Base-by-base conservation (phyloP, 2,113 vertebrate species). In the Rhombomys opimus region DNA sequence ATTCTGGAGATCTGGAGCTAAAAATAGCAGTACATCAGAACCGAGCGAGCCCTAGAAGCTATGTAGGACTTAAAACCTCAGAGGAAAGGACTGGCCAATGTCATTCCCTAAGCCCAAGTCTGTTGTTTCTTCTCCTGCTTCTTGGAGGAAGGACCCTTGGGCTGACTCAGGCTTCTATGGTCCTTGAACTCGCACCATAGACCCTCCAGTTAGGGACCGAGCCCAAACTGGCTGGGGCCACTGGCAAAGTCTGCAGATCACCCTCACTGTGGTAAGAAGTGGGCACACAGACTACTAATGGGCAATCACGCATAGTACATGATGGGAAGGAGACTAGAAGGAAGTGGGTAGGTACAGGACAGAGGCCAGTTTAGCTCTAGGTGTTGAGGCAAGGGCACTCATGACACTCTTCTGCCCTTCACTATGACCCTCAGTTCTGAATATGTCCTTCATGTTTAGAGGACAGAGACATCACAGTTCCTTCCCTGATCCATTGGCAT, bases 1-100 rank as follows among this genome's bases (percentile, higher is more conserved):
- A 30, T 14, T n/a, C 50, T 27, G 52, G 73, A 76, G 61, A 89
- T 38, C 3, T 46, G 52, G 65, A 2, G 25, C 70, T 92, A 78
- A 94, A 94, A 84, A 88, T 67, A 97, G 90, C 38, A 84, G 13
- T 18, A 46, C 0, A 2, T 70, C 35, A 84, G 72, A 78, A 92
- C 41, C 38, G 77, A 93, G 14, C 50, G 52, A 73, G 52, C 38
- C 52, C 0, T 41, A 14, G 38, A 81, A 97, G 68, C 50, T 84
- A 41, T 20, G 57, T 0, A 63, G 68, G 59, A 50, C 63, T 94
- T 81, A 38, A 38, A 76, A 67, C 65, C 15, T 38, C 46, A 8
- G 50, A 87, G 87, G 80, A 91, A 73, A 27, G 54, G 57, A 90
- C 67, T 72, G 38, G 54, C 12, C 77, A 78, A 17, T 63, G 50